Evolutionary conservation across 2,113 vertebrate genomes (phyloP), one percentile per base, ranked within the genome.

Genomic region (Burhinus bistriatus): DNA sequence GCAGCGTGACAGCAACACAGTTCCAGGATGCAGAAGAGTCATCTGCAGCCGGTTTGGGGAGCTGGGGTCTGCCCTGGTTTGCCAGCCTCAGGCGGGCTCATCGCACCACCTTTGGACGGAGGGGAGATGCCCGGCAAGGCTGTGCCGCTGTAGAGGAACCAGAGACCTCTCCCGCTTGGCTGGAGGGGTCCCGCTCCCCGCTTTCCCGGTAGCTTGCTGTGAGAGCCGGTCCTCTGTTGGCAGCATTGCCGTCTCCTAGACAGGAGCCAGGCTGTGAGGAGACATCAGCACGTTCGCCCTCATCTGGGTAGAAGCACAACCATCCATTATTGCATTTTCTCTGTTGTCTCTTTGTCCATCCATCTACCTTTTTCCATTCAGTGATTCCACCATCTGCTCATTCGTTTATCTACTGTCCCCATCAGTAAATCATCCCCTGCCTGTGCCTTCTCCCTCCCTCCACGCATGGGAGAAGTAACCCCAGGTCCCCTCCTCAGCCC

Each of bases 341-440:
- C 80, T 21, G 1, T 27, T 70, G 75, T 75, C 68, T 95, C 55
- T 88, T 71, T 86, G 97, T 97, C 96, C 95, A 93, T 83, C 92
- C 88, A 66, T 94, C 92, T n/a, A 83, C 64, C 68, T 88, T 95
- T 96, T 96, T 93, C 92, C 87, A 78, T 30, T 93, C 90, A 96
- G 95, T 96, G 94, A 94, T 83, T 97, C 92, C 71, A 83, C 95
- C 96, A 96, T 94, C 96, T 96, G 96, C 92, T 96, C 70, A 77
- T 80, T 54, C 88, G 38, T 93, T 88, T 90, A 77, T 85, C 84
- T 45, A 15, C 38, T 44, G 36, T 55, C 59, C 68, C 18, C 6
- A 10, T 15, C 90, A 77, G 11, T 76, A 93, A 89, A 80, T 88
- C 64, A 38, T 71, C n/a, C 49, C 34, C 34, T 36, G 17, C 21